Percentiles rank a stretch among this genome's conserved stretches.
phyloP scores from a whole-genome alignment of 2,888 invertebrate genomes.

The Subacronicta megacephala region DNA sequence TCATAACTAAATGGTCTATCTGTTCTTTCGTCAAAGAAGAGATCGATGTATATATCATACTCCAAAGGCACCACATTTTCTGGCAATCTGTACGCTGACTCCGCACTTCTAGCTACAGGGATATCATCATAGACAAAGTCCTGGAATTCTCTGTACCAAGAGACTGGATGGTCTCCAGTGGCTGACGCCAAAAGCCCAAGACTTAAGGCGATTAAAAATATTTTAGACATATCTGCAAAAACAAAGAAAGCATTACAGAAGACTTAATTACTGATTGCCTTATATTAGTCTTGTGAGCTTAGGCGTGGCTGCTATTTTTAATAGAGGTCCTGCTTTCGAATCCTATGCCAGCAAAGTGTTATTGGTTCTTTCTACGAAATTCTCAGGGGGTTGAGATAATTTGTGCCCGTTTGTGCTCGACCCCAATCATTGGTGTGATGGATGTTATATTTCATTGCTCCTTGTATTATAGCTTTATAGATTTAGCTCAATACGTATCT shows the following conservation, averaged over 20 bases:
- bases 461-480: too few species aligned
- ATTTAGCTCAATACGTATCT: too few species aligned
- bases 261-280: too few species aligned
- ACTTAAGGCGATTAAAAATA: conserved; percentile 54
- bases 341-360: too few species aligned
- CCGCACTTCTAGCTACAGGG: conserved; percentile 57
- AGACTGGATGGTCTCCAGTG: conserved; percentile 69
- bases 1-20: conserved; percentile 79
- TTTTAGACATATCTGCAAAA: conserved; percentile 70
- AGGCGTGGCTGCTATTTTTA: too few species aligned
- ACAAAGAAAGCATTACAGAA: neutral
- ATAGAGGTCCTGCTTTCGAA: too few species aligned
- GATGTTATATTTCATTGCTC: too few species aligned
- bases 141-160: conserved; percentile 72
- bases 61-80: conserved; percentile 76
- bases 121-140: conserved; percentile 51
- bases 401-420: too few species aligned
- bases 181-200: conserved; percentile 61
- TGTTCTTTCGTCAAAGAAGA: conserved; percentile 76
- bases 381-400: too few species aligned
- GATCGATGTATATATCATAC: conserved; percentile 80
- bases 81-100: conserved; percentile 75
- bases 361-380: too few species aligned
- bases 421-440: too few species aligned
- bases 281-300: too few species aligned